These are phyloP conservation scores for Pseudomyrmex dendroicus DNA, from an alignment of 1,140 invertebrate genomes.

Conservation along the genomic window DNA sequence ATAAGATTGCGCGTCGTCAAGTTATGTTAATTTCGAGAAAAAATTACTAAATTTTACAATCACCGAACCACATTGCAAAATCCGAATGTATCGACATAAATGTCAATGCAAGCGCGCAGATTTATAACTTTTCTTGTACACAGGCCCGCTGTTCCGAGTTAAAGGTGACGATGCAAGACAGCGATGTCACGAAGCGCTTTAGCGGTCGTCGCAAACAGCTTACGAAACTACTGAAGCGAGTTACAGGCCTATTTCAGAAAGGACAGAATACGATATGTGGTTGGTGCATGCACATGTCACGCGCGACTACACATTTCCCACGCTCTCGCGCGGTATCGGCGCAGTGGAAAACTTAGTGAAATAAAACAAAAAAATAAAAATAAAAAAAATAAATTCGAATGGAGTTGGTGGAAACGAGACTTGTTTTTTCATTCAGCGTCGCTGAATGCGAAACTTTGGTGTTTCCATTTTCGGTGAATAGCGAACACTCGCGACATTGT, in stretches of 20 bases:
- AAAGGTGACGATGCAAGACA: slow-evolving; percentile 26
- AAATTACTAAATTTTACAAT: neutral
- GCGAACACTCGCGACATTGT: neutral
- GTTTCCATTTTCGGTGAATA: slow-evolving; percentile 52
- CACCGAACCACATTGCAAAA: neutral
- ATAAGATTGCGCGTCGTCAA: too few species aligned
- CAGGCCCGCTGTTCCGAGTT: neutral
- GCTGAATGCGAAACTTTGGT: slow-evolving; percentile 38
- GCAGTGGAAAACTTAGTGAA: neutral
- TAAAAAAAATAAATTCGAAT: slow-evolving; percentile 3
- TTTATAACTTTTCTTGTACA: slow-evolving; percentile 36
- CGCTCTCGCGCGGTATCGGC: neutral
- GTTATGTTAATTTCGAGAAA: neutral
- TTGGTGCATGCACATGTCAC: neutral
- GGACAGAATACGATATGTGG: neutral
- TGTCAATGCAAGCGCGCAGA: slow-evolving; percentile 22
- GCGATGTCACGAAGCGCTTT: slow-evolving; percentile 1
- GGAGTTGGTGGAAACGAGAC: neutral
- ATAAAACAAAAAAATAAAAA: neutral
- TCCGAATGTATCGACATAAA: slow-evolving; percentile 43
- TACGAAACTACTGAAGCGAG: slow-evolving; percentile 25
- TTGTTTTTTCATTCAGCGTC: slow-evolving; percentile 41
- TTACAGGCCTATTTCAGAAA: slow-evolving; percentile 27
- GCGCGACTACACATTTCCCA: neutral
- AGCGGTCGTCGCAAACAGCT: slow-evolving; percentile 29